Percentiles rank a stretch among this genome's conserved stretches.
These are phyloP conservation scores for Rhynchomys soricoides DNA, from an alignment of 2,113 vertebrate species.

Conservation along the genomic window DNA sequence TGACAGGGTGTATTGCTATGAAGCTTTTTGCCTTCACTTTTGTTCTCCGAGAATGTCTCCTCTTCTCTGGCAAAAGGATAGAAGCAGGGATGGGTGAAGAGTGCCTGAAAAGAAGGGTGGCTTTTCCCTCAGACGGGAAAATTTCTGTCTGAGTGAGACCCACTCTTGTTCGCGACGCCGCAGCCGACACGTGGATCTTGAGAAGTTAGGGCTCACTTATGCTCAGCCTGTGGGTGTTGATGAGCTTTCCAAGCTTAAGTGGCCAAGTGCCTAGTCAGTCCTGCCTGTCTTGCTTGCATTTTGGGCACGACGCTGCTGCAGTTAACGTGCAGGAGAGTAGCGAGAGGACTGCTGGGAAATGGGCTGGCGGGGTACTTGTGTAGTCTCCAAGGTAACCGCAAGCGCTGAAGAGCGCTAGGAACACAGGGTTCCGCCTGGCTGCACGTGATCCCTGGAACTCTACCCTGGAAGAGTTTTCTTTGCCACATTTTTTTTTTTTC, in stretches of 20 bases:
- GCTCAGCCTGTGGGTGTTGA: neutral
- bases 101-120: neutral
- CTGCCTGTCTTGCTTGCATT: neutral
- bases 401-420: neutral
- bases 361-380: neutral
- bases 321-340: constrained; percentile 43
- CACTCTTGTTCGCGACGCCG: constrained; percentile 30
- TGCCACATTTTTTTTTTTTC: constrained; percentile 54
- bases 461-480: constrained; percentile 73
- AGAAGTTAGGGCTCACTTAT: constrained; percentile 49
- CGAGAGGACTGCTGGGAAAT: constrained; percentile 43
- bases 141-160: neutral
- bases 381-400: constrained; percentile 66
- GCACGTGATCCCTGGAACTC: constrained; percentile 66
- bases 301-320: constrained; percentile 44
- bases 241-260: neutral
- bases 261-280: neutral
- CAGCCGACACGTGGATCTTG: constrained; percentile 60
- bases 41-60: neutral
- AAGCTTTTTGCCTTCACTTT: constrained; percentile 53
- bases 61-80: neutral
- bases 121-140: too few relatives aligned
- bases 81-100: neutral
- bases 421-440: neutral
- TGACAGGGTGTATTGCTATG: neutral